Conservation (phyloP, 2,797 vertebrate genomes). For the Xiphorhynchus erythropygius region DNA sequence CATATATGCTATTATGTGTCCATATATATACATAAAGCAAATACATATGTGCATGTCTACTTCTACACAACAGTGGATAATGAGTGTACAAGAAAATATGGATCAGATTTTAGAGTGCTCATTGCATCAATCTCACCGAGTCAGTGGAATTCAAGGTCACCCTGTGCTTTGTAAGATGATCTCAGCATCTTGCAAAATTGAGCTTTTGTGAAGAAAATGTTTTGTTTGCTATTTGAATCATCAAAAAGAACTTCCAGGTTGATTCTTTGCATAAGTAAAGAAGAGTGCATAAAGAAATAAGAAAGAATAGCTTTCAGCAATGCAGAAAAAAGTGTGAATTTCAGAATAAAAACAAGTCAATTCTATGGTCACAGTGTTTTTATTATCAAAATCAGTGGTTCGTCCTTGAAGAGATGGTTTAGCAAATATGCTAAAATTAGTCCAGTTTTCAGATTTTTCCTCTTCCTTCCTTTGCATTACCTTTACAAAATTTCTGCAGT, state of each 20-base stretch:
- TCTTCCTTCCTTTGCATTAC: not conserved
- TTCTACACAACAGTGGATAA: not conserved
- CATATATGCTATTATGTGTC: not conserved
- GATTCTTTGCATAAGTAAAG: not conserved
- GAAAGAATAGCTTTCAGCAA: not conserved
- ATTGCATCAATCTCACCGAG: not conserved
- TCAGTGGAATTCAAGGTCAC: slow-evolving; percentile 2
- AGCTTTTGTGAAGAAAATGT: not conserved
- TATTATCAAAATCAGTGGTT: not conserved
- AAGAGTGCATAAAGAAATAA: not conserved
- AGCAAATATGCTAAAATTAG: not conserved
- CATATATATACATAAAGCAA: not conserved
- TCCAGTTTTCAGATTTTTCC: not conserved
- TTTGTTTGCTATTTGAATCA: slow-evolving; percentile 26
- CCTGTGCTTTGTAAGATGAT: not conserved
- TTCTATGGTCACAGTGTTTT: not conserved
- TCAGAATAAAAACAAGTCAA: not conserved
- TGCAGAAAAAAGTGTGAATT: not conserved
- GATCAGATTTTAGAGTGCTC: not conserved
- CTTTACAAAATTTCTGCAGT: not conserved
- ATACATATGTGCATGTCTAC: not conserved
- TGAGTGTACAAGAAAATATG: not conserved
- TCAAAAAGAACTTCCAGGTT: not conserved
- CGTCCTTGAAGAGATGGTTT: not conserved
- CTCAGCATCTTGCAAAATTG: slow-evolving; percentile 27